Conservation (phyloP, 2,888 invertebrate genomes). For the Melikaiella ostensackeni region DNA sequence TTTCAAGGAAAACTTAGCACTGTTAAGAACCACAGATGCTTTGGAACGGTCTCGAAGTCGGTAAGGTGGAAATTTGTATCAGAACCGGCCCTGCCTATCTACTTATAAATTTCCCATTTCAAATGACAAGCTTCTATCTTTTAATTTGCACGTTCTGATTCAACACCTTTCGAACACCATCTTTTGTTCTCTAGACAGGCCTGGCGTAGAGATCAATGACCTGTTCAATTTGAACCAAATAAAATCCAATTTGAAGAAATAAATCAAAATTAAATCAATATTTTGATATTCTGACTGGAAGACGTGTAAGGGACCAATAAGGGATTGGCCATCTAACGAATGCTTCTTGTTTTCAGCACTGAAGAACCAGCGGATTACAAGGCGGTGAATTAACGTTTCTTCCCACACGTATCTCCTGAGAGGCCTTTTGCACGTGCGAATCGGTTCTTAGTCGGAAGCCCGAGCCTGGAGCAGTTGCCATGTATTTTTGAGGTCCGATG, state of each 20-base stretch:
- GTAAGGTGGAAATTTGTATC: too few species aligned
- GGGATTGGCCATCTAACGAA: conserved; percentile 1
- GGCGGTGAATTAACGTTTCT: conserved; percentile 33
- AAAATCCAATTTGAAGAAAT: neutral
- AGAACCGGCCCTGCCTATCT: too few species aligned
- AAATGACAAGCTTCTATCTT: too few species aligned
- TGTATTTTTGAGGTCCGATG: conserved; percentile 59
- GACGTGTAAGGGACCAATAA: neutral
- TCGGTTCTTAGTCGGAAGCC: conserved; percentile 36
- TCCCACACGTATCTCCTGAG: conserved; percentile 17
- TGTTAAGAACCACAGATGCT: too few species aligned
- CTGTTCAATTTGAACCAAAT: too few species aligned
- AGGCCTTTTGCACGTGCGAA: conserved; percentile 34
- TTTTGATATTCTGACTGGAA: neutral
- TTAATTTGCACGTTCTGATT: too few species aligned
- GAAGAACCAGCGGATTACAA: neutral
- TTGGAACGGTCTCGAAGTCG: too few species aligned
- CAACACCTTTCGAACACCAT: too few species aligned
- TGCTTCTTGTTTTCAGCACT: conserved; percentile 18
- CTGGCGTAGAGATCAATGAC: too few species aligned
- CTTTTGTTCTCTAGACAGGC: too few species aligned
- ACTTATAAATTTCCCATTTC: too few species aligned
- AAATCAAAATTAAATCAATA: neutral
- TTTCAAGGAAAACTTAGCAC: too few species aligned
- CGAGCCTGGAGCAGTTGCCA: conserved; percentile 29